These are phyloP conservation scores for Drosophila lacertosa DNA, from an alignment of 1,140 invertebrate genomes.

Conservation along the genomic window DNA sequence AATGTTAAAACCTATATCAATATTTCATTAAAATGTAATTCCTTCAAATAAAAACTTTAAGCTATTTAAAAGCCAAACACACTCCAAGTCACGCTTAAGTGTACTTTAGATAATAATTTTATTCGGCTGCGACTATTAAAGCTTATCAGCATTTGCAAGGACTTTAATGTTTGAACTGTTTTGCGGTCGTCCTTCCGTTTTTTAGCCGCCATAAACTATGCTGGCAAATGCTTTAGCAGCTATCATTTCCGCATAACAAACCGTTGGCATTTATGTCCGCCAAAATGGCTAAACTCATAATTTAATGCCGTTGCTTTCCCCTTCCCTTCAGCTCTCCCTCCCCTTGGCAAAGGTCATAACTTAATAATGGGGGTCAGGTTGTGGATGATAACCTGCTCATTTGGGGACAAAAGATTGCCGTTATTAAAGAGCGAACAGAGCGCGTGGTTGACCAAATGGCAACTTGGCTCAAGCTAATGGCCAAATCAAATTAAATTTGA, in stretches of 20 bases:
- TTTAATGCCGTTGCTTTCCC: slow-evolving; percentile 47
- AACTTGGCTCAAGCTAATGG: background rate
- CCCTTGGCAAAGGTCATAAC: slow-evolving; percentile 9
- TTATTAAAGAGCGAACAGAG: slow-evolving; percentile 36
- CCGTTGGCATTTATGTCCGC: slow-evolving; percentile 52
- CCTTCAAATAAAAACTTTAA: slow-evolving; percentile 5
- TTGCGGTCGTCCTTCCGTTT: slow-evolving; percentile 10
- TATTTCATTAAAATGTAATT: too few species aligned
- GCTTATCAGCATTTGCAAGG: slow-evolving; percentile 25
- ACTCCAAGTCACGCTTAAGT: background rate
- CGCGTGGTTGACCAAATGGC: slow-evolving; percentile 30
- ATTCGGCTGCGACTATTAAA: background rate
- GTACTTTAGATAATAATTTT: slow-evolving; percentile 13
- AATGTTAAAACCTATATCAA: too few species aligned
- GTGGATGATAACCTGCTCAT: slow-evolving; percentile 31
- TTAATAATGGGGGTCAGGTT: background rate
- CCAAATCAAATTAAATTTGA: slow-evolving; percentile 51
- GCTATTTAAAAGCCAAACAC: background rate
- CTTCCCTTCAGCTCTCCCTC: too few species aligned
- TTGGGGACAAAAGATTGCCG: slow-evolving; percentile 56
- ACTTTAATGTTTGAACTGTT: slow-evolving; percentile 14
- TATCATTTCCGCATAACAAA: slow-evolving; percentile 46
- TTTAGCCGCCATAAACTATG: slow-evolving; percentile 3
- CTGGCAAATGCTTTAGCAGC: slow-evolving; percentile 55
- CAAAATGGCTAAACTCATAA: slow-evolving; percentile 69